These are phyloP conservation scores for Xenopus tropicalis DNA, from an alignment of 2,113 vertebrate genomes.

Conservation along the genomic window UCB_Xtro_10.0 CM004443.2:30936001-30936500, in stretches of 20 bases:
- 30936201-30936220: not conserved
- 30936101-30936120: not conserved
- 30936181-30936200: conserved; percentile 6
- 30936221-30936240: conserved; percentile 13
- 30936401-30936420: not conserved
- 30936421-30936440: not conserved
- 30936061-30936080: not conserved
- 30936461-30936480: not conserved
- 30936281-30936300: not conserved
- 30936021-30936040: not conserved
- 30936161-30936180: conserved; percentile 6
- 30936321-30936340: conserved; percentile 12
- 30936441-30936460: not conserved
- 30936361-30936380: conserved; percentile 26
- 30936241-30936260: conserved; percentile 24
- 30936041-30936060: not conserved
- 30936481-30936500: not conserved
- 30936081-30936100: not conserved
- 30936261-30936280: conserved; percentile 33
- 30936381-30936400: conserved; percentile 33
- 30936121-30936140: not conserved
- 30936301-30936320: conserved; percentile 16
- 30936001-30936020: not conserved
- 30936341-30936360: not conserved
- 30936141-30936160: conserved; percentile 6